Evolutionary conservation across 2,113 vertebrate genomes (phyloP).

Genomic region (Macrotus californicus): DNA sequence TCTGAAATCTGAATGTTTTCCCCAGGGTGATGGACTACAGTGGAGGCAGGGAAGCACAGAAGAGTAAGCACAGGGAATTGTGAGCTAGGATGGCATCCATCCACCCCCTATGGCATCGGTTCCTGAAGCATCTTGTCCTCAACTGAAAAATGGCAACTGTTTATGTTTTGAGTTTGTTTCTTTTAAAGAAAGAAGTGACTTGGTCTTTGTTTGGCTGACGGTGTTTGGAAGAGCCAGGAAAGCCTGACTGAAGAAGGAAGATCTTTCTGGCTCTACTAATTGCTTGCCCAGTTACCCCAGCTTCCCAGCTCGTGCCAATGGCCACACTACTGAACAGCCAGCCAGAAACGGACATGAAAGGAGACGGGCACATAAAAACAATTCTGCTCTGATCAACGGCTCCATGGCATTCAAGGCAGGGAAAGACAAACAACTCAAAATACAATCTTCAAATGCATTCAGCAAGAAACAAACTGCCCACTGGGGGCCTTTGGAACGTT

Average conservation of each 20-base stretch:
- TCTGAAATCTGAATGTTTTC: not conserved
- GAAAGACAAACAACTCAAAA: conserved; percentile 25
- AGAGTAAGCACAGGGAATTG: not conserved
- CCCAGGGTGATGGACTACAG: not conserved
- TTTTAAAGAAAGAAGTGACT: conserved; percentile 41
- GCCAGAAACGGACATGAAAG: conserved; percentile 46
- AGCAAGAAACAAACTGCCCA: conserved; percentile 7
- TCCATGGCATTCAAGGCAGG: not conserved
- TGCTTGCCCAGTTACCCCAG: not conserved
- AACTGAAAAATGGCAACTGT: not conserved
- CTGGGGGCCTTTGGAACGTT: not conserved
- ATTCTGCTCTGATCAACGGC: not conserved
- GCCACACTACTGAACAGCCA: not conserved
- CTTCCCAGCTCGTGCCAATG: not conserved
- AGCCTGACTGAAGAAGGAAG: not conserved
- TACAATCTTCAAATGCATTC: not conserved
- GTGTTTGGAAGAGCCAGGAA: conserved; percentile 18
- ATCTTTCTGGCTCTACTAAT: not conserved
- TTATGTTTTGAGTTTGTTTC: conserved; percentile 19
- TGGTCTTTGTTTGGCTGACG: not conserved
- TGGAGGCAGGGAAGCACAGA: rapidly evolving
- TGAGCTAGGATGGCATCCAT: not conserved
- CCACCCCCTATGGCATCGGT: not conserved
- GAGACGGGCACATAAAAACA: conserved; percentile 28
- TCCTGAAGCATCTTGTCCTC: not conserved